Evolutionary conservation across 2,888 invertebrate genomes (phyloP), one percentile per base, ranked within the genome.

Genomic region (Parthenolecanium corni): DNA sequence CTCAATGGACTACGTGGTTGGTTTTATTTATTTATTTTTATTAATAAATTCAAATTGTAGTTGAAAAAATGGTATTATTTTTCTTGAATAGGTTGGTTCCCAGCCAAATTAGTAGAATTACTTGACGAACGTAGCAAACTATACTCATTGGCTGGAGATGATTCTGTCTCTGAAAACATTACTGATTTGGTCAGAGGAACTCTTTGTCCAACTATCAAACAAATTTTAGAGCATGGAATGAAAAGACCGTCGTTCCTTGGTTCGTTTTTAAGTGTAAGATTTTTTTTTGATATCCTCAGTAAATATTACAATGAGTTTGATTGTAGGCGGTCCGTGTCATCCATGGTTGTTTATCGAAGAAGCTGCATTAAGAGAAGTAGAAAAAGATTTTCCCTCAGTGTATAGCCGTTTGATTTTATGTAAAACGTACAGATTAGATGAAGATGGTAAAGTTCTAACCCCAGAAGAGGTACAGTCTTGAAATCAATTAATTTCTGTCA

Each of bases 301-400:
- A 38, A n/a, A n/a, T n/a, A n/a, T 9, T 31, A 31, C n/a, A 5
- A 44, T 5, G 1, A 44, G 6, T 44, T 44, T 44, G 6, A 18
- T 5, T 49, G 20, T 73, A 75, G 90, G 90, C 65, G 92, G 94
- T 2, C 88, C 93, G 2, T 92, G 93, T 72, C 98, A 98, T 76
- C 98, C 98, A 0, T 98, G 98, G 97, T 77, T 95, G 25, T 98
- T 97, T 73, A 93, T 98, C 70, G 96, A 96, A 77, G 95, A 97
- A 77, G 93, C 95, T 24, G 93, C 96, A 5, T 89, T 88, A 40
- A 82, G 90, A 72, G 95, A 96, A 76, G 95, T 98, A 38, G 95
- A 96, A 75, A 89, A 90, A 74, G 96, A 98, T 74, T 97, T 96
- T 73, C 91, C 93, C 74, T 95, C 95, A 1, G 97, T 98, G 2